Percentiles rank a stretch among this genome's conserved stretches.
Evolutionary conservation across 2,888 invertebrate species (phyloP).

Genomic region (Unio delphinus): DNA sequence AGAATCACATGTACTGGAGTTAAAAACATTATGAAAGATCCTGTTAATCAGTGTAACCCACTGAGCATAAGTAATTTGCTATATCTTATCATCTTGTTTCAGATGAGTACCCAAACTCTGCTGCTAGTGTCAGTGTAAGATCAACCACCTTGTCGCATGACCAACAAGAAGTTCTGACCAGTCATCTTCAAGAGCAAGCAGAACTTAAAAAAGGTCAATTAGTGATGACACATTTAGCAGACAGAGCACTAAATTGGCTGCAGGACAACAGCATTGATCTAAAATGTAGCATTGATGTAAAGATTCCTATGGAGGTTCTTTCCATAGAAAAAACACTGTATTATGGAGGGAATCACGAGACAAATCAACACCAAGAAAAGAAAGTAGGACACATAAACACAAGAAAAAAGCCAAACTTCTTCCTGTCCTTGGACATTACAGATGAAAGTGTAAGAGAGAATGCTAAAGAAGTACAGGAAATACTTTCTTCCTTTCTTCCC

Average conservation of each 20-base stretch:
- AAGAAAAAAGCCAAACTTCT: slow-evolving; percentile 53
- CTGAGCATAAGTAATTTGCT: no score
- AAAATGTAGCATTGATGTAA: slow-evolving; percentile 5
- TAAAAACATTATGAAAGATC: no score
- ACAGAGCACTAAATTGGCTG: slow-evolving; percentile 6
- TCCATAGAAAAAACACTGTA: not conserved
- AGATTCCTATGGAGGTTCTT: not conserved
- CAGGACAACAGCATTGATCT: slow-evolving; percentile 18
- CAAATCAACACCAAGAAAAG: not conserved
- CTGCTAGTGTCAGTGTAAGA: slow-evolving; percentile 45
- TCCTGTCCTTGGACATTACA: slow-evolving; percentile 68
- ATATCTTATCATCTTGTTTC: slow-evolving; percentile 6
- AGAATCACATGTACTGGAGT: no score
- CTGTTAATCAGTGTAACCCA: no score
- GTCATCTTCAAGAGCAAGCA: slow-evolving; percentile 29
- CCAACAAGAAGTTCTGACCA: slow-evolving; percentile 22
- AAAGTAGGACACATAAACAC: slow-evolving; percentile 10
- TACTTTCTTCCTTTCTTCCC: slow-evolving; percentile 61
- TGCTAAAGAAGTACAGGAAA: slow-evolving; percentile 58
- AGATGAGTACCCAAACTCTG: slow-evolving; percentile 48
- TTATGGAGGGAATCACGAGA: not conserved
- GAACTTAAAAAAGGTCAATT: slow-evolving; percentile 16
- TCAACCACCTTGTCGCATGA: slow-evolving; percentile 37
- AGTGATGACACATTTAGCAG: slow-evolving; percentile 17
- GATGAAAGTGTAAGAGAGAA: slow-evolving; percentile 50